A percentile compares a stretch with the other conserved stretches of the same genome.
These are phyloP conservation scores for Latrodectus elegans DNA, from an alignment of 2,888 invertebrate species.

Conservation along the genomic window DNA sequence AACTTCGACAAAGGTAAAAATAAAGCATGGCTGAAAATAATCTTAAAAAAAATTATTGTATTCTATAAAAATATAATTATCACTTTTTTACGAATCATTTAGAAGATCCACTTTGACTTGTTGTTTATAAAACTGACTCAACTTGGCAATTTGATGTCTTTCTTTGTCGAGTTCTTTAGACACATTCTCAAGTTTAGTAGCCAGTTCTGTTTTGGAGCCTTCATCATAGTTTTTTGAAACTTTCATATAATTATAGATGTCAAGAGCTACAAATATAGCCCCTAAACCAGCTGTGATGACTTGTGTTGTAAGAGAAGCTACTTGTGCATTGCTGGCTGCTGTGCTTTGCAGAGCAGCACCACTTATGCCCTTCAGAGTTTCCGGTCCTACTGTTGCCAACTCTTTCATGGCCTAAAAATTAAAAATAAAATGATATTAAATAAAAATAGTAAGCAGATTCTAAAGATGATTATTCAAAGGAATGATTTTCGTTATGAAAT, in stretches of 20 bases:
- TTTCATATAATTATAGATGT: conserved; percentile 57
- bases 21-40: no score
- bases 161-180: conserved; percentile 40
- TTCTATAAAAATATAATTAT: neutral
- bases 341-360: conserved; percentile 56
- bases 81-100: conserved; percentile 5
- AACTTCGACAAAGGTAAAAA: no score
- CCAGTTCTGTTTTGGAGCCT: conserved; percentile 63
- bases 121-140: conserved; percentile 48
- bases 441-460: neutral
- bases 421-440: neutral
- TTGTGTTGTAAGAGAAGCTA: conserved; percentile 48
- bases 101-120: conserved; percentile 47
- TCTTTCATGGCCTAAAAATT: conserved; percentile 57
- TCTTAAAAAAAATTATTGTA: no score
- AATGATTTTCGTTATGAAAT: neutral
- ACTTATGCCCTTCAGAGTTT: conserved; percentile 58
- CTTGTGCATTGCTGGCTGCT: conserved; percentile 51
- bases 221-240: conserved; percentile 48
- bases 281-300: conserved; percentile 54
- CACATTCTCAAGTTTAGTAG: conserved; percentile 36
- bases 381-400: conserved; percentile 48
- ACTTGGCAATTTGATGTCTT: conserved; percentile 32
- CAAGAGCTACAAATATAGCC: conserved; percentile 60
- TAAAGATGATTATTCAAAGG: neutral